Conservation (phyloP, 2,888 invertebrate species). For the Drosophila anceps region DNA sequence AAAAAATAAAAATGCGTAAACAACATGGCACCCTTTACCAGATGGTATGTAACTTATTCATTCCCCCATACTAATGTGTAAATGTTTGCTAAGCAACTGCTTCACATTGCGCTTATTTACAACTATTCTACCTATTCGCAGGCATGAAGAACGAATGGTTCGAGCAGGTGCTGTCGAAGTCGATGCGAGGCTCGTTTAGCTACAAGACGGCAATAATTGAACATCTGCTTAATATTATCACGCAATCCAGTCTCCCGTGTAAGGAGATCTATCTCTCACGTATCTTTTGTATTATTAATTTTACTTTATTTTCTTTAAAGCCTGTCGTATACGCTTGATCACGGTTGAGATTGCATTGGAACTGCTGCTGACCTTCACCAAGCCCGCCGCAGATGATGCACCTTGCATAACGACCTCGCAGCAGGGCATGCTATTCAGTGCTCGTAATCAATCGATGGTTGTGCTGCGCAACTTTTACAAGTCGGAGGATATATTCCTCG, state of each 20-base stretch:
- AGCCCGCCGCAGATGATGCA: slow-evolving; percentile 74
- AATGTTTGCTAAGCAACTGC: background rate
- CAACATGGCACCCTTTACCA: slow-evolving; percentile 61
- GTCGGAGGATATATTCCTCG: slow-evolving; percentile 98
- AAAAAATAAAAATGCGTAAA: slow-evolving; percentile 36
- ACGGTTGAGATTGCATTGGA: slow-evolving; percentile 95
- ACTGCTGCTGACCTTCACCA: slow-evolving; percentile 90
- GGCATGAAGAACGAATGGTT: slow-evolving; percentile 93
- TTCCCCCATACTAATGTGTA: slow-evolving; percentile 47
- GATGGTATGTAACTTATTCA: slow-evolving; percentile 80
- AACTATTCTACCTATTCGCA: slow-evolving; percentile 81
- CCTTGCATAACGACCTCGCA: slow-evolving; percentile 85
- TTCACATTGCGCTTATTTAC: slow-evolving; percentile 60
- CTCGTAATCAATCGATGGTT: slow-evolving; percentile 92
- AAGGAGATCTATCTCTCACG: background rate
- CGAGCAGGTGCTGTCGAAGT: slow-evolving; percentile 90
- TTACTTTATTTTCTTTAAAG: slow-evolving; percentile 84
- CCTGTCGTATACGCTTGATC: slow-evolving; percentile 94
- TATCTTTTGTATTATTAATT: background rate
- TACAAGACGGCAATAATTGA: slow-evolving; percentile 94
- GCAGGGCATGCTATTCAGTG: slow-evolving; percentile 88
- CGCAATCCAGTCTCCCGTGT: slow-evolving; percentile 94
- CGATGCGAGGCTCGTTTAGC: slow-evolving; percentile 87
- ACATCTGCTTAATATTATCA: slow-evolving; percentile 92
- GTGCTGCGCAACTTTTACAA: slow-evolving; percentile 96